These are phyloP conservation scores for Heteropelma amictum DNA, from an alignment of 2,888 invertebrate genomes.

Conservation along the genomic window DNA sequence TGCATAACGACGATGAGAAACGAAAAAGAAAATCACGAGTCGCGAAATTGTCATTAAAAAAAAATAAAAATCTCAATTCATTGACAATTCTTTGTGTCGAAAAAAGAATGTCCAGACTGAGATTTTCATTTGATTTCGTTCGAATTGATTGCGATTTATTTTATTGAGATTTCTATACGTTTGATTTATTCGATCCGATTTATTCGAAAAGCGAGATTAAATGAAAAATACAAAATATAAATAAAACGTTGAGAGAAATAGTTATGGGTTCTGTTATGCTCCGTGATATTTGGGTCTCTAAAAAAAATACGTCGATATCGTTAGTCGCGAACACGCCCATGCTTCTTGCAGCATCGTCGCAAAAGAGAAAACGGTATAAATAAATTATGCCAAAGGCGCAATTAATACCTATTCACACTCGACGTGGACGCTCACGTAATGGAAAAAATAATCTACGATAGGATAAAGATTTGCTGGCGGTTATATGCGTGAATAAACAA, in stretches of 20 bases:
- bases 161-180: too few relatives aligned
- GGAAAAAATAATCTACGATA: slow-evolving; percentile 24
- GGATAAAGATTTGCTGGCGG: slow-evolving; percentile 24
- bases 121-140: too few relatives aligned
- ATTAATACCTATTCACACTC: slow-evolving; percentile 35
- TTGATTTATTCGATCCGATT: too few relatives aligned
- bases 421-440: slow-evolving; percentile 37
- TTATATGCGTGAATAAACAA: slow-evolving; percentile 5
- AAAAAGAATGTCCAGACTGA: too few relatives aligned
- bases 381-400: background rate
- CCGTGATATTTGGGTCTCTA: too few relatives aligned
- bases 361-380: slow-evolving; percentile 27
- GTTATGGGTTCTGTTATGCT: too few relatives aligned
- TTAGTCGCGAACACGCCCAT: slow-evolving; percentile 63
- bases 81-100: background rate
- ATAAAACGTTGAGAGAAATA: too few relatives aligned
- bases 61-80: slow-evolving; percentile 10
- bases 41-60: background rate
- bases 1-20: slow-evolving; percentile 52
- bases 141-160: too few relatives aligned
- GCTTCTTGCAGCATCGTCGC: slow-evolving; percentile 57
- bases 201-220: too few relatives aligned
- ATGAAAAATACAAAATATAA: too few relatives aligned
- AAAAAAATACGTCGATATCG: too few relatives aligned
- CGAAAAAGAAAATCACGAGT: slow-evolving; percentile 24